Base-by-base conservation (phyloP, 2,888 invertebrate species). In the Erebia aethiops region DNA sequence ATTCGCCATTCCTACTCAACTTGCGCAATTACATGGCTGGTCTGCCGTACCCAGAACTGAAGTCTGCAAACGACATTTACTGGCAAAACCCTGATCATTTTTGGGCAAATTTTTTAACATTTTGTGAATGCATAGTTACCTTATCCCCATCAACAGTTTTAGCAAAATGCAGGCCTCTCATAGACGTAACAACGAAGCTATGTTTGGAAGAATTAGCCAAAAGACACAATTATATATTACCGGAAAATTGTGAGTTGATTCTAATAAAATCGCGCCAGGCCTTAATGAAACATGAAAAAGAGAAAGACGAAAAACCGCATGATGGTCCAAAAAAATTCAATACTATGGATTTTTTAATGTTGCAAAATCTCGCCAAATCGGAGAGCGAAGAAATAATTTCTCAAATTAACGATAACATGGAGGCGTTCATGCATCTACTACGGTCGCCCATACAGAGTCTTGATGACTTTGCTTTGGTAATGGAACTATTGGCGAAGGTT, bases 401-500 rank as follows among this genome's bases (percentile, higher is more conserved):
- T 13, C 84, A 84, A 74, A 74, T 94, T 1, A 83, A 84, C 26
- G 77, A 82, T 63, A 86, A 83, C 69, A 86, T 80, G 76, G 77
- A 79, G 9, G 82, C 80, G 3, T 90, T 94, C 72, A 75, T 82
- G 16, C 80, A 85, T n/a, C 71, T 92, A 14, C 64, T 91, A 57
- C 76, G 86, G 51, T 79, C 81, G 14, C 81, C 82, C 1, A 82
- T 85, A 16, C 80, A 85, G 5, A 82, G 78, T 68, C 77, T 75
- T 2, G 94, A 94, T 77, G 74, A 86, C 18, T 85, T 84, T 74
- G 81, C 88, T 16, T 76, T 94, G 14, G 77, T 93, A 13, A 75
- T 94, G n/a, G 78, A 84, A 80, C 81, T 94, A 69, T 75, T 93
- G 70, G 81, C 86, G 5, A 92, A 90, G 83, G 78, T 89, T 3